A percentile compares a stretch with the other conserved stretches of the same genome.
These are phyloP conservation scores for Dipodomys stephensi DNA, from an alignment of 2,113 vertebrate species.

Conservation along the genomic window DNA sequence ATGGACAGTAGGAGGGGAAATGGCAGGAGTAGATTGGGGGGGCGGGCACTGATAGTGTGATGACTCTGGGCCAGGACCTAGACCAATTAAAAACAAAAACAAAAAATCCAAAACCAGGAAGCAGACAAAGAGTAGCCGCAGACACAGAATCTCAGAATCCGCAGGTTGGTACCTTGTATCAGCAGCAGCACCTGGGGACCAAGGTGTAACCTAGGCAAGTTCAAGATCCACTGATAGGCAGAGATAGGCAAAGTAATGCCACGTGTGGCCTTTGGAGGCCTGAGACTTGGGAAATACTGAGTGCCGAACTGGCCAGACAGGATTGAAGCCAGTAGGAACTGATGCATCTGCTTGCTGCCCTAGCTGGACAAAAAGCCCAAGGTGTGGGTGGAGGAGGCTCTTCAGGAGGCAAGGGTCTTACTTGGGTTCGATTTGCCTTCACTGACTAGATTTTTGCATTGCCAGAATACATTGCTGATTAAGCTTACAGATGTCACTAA, in stretches of 20 bases:
- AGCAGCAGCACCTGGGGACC: constrained; percentile 36
- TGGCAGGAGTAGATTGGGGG: background rate
- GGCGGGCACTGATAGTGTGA: background rate
- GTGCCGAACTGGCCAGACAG: constrained; percentile 35
- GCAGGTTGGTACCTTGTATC: background rate
- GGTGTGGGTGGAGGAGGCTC: background rate
- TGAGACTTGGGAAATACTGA: background rate
- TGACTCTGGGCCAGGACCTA: background rate
- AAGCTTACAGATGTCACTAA: background rate
- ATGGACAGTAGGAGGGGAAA: background rate
- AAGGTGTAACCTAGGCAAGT: background rate
- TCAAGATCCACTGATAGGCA: background rate
- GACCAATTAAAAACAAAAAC: background rate
- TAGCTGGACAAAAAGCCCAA: background rate
- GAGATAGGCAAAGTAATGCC: constrained; percentile 19
- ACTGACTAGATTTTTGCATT: background rate
- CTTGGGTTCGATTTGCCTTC: background rate
- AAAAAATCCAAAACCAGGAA: background rate
- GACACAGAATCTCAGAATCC: background rate
- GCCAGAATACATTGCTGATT: background rate
- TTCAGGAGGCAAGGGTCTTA: background rate
- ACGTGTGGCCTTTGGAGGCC: background rate
- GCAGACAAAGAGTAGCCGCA: background rate
- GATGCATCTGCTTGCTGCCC: background rate
- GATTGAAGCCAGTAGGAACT: background rate